These are phyloP conservation scores for Onychomys arenicola DNA, from an alignment of 2,797 vertebrate genomes.

Conservation along the genomic window DNA sequence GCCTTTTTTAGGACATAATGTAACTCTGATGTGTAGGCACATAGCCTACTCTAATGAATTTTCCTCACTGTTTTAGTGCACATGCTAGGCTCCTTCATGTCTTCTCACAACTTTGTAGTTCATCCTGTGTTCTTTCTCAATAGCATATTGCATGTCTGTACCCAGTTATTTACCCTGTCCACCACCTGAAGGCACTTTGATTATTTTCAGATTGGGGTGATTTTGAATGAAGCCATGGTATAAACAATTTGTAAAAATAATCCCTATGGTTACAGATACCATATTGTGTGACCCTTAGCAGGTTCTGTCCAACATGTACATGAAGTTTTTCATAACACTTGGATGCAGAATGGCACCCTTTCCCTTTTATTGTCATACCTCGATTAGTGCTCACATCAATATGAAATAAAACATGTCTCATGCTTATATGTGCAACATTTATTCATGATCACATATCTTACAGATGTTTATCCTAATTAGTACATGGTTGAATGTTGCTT, in stretches of 20 bases:
- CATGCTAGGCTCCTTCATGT: not conserved
- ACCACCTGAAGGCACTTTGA: not conserved
- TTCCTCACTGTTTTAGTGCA: not conserved
- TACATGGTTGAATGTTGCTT: conserved; percentile 13
- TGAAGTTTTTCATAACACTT: not conserved
- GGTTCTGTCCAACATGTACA: not conserved
- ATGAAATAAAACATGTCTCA: too few relatives aligned
- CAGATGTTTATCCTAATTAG: not conserved
- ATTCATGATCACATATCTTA: too few relatives aligned
- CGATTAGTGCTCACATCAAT: too few relatives aligned
- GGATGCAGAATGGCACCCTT: not conserved
- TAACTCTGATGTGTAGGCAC: too few relatives aligned
- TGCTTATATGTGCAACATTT: too few relatives aligned
- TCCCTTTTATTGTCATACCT: not conserved
- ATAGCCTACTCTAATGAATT: not conserved
- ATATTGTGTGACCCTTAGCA: not conserved
- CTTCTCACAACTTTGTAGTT: not conserved
- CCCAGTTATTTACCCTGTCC: not conserved
- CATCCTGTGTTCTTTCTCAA: not conserved
- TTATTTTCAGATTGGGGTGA: not conserved
- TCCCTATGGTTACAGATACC: not conserved
- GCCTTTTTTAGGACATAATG: not conserved
- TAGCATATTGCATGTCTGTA: not conserved
- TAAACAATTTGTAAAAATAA: not conserved
- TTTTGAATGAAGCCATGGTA: not conserved